Conservation (phyloP, 2,888 invertebrate genomes). For the Ctena decussata region DNA sequence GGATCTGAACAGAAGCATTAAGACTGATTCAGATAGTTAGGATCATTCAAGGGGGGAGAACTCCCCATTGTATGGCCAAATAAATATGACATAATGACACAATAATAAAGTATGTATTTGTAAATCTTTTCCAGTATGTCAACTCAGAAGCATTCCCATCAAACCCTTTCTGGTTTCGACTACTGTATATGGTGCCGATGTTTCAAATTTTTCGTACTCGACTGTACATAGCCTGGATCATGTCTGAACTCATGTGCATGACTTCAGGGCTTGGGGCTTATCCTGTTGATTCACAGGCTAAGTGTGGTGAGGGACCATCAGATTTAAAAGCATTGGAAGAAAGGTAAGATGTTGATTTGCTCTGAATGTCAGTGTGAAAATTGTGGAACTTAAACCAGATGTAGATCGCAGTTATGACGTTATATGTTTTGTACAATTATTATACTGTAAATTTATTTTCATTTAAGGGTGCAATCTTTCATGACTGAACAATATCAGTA, state of each 20-base stretch:
- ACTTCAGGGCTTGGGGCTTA: slow-evolving; percentile 97
- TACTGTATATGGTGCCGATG: slow-evolving; percentile 94
- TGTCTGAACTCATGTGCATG: slow-evolving; percentile 97
- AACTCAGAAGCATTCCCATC: slow-evolving; percentile 92
- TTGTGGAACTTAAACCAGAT: too few species aligned
- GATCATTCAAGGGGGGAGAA: too few species aligned
- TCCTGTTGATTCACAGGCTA: slow-evolving; percentile 91
- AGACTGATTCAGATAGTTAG: too few species aligned
- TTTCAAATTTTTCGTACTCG: slow-evolving; percentile 96
- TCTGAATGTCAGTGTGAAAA: neutral
- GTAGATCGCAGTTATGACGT: too few species aligned
- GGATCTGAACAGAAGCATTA: too few species aligned
- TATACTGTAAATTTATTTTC: too few species aligned
- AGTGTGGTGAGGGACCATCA: slow-evolving; percentile 94
- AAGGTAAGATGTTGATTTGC: slow-evolving; percentile 65
- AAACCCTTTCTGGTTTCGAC: slow-evolving; percentile 92
- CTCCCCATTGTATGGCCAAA: too few species aligned
- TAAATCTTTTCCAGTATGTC: slow-evolving; percentile 93
- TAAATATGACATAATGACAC: too few species aligned
- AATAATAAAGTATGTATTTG: too few species aligned
- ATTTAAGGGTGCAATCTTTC: too few species aligned
- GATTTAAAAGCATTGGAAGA: slow-evolving; percentile 84
- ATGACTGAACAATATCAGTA: too few species aligned
- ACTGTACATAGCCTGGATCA: slow-evolving; percentile 95
- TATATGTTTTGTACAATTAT: too few species aligned